Conservation (phyloP, 1,140 invertebrate genomes). For the Lethrus apterus region DNA sequence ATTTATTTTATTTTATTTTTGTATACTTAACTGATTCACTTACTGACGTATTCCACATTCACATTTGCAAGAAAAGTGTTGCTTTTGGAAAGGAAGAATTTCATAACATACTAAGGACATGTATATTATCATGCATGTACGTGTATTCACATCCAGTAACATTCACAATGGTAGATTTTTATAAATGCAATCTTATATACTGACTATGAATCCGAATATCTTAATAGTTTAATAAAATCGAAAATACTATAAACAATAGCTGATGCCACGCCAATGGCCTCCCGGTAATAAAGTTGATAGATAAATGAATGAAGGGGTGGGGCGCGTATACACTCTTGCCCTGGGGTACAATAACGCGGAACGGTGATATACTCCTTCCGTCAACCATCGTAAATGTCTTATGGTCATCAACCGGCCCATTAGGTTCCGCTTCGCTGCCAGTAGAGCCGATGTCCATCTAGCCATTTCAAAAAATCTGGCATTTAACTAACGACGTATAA, state of each 20-base stretch:
- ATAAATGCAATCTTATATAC: too few species aligned
- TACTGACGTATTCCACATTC: too few species aligned
- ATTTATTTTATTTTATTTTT: too few species aligned
- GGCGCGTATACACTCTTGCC: constrained; percentile 28
- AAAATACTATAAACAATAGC: constrained; percentile 24
- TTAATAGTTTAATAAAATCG: too few species aligned
- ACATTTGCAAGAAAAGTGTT: too few species aligned
- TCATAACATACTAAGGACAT: too few species aligned
- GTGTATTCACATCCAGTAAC: too few species aligned
- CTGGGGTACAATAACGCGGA: constrained; percentile 35
- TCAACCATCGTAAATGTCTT: constrained; percentile 39
- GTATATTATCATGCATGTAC: too few species aligned
- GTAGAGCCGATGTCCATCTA: constrained; percentile 9
- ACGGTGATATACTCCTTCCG: constrained; percentile 39
- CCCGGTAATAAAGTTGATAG: constrained; percentile 31
- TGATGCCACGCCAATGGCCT: constrained; percentile 33
- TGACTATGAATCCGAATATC: too few species aligned
- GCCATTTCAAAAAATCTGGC: constrained; percentile 9
- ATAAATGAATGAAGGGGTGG: constrained; percentile 28
- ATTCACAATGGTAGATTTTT: too few species aligned
- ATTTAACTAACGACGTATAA: constrained; percentile 9
- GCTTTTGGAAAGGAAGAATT: too few species aligned
- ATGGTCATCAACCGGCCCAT: constrained; percentile 35
- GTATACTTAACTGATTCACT: too few species aligned
- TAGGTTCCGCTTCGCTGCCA: constrained; percentile 31